Conservation (phyloP, 2,113 vertebrate genomes). For the Dipodomys spectabilis region DNA sequence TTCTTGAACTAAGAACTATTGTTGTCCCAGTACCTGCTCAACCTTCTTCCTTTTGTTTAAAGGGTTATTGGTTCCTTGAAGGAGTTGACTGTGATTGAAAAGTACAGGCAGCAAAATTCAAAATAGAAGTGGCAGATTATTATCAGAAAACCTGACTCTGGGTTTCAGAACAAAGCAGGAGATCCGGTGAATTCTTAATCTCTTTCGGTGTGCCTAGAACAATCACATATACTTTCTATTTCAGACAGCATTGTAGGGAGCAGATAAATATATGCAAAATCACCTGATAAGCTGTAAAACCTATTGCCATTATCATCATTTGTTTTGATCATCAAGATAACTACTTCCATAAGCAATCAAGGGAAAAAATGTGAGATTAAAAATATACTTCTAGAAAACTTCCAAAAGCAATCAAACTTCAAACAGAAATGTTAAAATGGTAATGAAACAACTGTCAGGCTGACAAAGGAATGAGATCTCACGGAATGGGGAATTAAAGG, state of each 20-base stretch:
- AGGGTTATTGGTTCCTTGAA: not conserved
- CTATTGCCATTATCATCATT: not conserved
- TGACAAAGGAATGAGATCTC: not conserved
- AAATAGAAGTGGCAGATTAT: not conserved
- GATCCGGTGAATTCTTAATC: not conserved
- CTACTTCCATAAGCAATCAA: not conserved
- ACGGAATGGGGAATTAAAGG: not conserved
- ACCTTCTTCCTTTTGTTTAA: not conserved
- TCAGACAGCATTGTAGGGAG: not conserved
- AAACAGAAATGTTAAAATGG: not conserved
- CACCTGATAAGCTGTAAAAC: not conserved
- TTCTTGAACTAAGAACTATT: not conserved
- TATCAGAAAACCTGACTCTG: not conserved
- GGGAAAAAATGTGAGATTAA: not conserved
- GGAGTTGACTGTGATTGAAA: not conserved
- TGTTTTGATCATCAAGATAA: not conserved
- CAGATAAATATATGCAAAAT: not conserved
- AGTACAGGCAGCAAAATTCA: not conserved
- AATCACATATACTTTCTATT: not conserved
- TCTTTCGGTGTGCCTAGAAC: not conserved
- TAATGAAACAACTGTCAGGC: not conserved
- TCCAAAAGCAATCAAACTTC: not conserved
- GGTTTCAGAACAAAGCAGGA: not conserved
- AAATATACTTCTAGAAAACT: not conserved
- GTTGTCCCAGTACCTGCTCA: too few species aligned